phyloP scores from a whole-genome alignment of 2,888 invertebrate species.

The Dioctria linearis region DNA sequence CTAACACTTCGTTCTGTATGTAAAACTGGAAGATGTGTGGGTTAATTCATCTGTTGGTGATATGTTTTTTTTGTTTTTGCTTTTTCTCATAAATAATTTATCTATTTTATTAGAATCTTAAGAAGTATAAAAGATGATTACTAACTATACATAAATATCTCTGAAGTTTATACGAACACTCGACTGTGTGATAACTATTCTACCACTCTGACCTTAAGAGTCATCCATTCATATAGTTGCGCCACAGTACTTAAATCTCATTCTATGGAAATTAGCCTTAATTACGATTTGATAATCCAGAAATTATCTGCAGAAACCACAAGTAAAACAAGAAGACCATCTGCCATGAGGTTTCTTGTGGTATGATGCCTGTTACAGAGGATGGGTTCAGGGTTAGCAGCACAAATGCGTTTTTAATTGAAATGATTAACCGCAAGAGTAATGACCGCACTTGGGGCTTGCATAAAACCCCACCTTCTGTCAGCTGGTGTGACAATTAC shows the following conservation, averaged over 20 bases:
- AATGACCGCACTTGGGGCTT: constrained; percentile 28
- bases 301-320: constrained; percentile 14
- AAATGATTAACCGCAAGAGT: constrained; percentile 47
- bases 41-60: not conserved
- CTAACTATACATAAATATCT: too few species aligned
- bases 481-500: constrained; percentile 37
- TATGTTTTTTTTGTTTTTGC: not conserved
- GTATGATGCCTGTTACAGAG: not conserved
- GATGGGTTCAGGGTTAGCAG: not conserved
- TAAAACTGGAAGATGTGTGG: not conserved
- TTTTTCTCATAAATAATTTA: too few species aligned
- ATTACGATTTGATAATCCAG: constrained; percentile 2
- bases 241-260: not conserved
- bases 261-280: not conserved
- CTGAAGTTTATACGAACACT: not conserved
- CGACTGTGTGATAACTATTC: not conserved
- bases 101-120: too few species aligned
- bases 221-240: not conserved
- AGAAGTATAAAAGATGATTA: too few species aligned
- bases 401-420: constrained; percentile 46
- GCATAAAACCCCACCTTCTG: not conserved
- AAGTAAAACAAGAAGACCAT: constrained; percentile 3
- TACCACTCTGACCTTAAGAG: not conserved
- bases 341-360: not conserved
- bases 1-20: not conserved